Evolutionary conservation across 2,797 vertebrate species (phyloP), one percentile per base, ranked within the genome.

Genomic region (Labroides dimidiatus): DNA sequence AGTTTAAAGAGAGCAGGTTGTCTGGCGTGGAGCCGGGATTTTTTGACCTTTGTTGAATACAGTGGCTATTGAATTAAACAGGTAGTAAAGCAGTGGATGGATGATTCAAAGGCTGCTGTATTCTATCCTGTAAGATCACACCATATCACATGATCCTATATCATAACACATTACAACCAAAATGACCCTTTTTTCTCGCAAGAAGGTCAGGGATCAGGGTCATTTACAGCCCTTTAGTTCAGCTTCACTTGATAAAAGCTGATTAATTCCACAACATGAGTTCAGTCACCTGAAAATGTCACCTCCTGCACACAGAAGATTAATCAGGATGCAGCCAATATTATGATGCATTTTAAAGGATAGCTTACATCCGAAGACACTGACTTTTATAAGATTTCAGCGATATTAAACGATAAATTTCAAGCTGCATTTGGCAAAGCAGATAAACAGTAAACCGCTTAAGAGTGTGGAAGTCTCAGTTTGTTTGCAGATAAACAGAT

Each of bases 401-500:
- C 72, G 56, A 78, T 73, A 79, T 57, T 67, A 81, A 81, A 77
- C 0, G 12, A 72, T 78, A 63, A 85, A 77, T 65, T 60, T 70
- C 48, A 75, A 80, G 77, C 65, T 21, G 20, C 48, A 54, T 77
- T 88, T 81, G 64, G 64, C 77, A 58, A 72, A 71, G 50, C 15
- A 64, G 69, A 80, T 82, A 81, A 82, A 78, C 62, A 45, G 69
- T 57, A 69, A 86, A 82, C 37, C 75, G 41, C 75, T 81, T 82
- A 54, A 53, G 64, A 71, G 20, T 44, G 59, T 41, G 64, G 51
- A 63, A 69, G 43, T 71, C 55, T 71, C 43, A 27, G 68, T 72
- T 58, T 87, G 77, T 86, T 87, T 84, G 85, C 72, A 70, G 78
- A 86, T 76, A 85, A 89, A 78, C 84, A 90, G 87, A 84, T 90